A percentile compares a stretch with the other conserved stretches of the same genome.
phyloP scores from a whole-genome alignment of 2,797 vertebrate species.

The Eleutherodactylus coqui region DNA sequence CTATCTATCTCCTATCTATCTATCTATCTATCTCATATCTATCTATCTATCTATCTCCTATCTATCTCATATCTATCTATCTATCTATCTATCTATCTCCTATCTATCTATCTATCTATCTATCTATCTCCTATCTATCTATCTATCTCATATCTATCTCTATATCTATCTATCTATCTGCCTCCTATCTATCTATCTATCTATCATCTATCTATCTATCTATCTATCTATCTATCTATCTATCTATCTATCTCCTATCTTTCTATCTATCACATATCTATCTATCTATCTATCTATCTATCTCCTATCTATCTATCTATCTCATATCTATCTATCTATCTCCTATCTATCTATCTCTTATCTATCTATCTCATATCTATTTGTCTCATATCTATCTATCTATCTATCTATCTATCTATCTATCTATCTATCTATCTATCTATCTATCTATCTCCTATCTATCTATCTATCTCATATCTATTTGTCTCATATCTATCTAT shows the following conservation, averaged over 20 bases:
- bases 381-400: not conserved
- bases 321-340: no score
- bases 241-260: not conserved
- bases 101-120: not conserved
- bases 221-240: not conserved
- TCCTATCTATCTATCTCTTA: not conserved
- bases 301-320: not conserved
- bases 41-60: not conserved
- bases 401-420: not conserved
- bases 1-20: not conserved
- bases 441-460: not conserved
- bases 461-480: conserved; percentile 3
- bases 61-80: no score
- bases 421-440: not conserved
- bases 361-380: not conserved
- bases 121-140: not conserved
- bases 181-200: conserved; percentile 3
- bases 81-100: not conserved
- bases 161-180: not conserved
- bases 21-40: not conserved
- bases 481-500: not conserved
- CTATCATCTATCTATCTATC: not conserved
- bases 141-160: not conserved
- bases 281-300: not conserved
- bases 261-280: not conserved